Conservation (phyloP, 2,113 vertebrate species). For the Pluvialis apricaria region DNA sequence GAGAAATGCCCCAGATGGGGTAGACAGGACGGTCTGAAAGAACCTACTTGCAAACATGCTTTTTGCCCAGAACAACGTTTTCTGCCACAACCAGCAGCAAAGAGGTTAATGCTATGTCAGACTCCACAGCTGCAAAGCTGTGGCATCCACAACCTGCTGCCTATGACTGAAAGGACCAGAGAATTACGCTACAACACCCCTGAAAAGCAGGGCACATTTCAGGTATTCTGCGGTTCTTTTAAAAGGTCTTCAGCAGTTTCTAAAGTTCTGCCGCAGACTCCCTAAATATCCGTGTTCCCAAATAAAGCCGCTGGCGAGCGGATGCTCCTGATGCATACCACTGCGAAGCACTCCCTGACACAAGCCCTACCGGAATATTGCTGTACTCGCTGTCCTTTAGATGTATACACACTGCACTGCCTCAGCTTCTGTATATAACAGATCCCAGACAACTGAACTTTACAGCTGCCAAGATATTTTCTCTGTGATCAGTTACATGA, state of each 20-base stretch:
- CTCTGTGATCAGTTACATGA: background rate
- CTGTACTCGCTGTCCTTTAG: background rate
- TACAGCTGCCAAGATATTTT: background rate
- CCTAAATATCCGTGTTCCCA: background rate
- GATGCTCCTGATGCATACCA: background rate
- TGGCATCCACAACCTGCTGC: background rate
- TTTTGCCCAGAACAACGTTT: background rate
- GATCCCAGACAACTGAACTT: background rate
- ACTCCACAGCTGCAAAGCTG: background rate
- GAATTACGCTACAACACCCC: background rate
- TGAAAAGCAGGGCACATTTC: background rate
- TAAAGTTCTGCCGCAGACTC: background rate
- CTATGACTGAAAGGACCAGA: background rate
- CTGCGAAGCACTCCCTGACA: background rate
- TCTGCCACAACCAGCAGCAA: background rate
- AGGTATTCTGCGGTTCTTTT: background rate
- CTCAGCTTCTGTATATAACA: background rate
- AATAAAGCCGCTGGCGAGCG: background rate
- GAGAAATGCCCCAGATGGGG: background rate
- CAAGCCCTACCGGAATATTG: background rate
- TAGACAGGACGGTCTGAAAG: background rate
- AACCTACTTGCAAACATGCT: background rate
- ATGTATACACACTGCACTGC: background rate
- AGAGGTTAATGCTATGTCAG: background rate
- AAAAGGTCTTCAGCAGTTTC: background rate